Evolutionary conservation across 2,888 invertebrate genomes (phyloP).

Genomic region (Aphodius sticticus): DNA sequence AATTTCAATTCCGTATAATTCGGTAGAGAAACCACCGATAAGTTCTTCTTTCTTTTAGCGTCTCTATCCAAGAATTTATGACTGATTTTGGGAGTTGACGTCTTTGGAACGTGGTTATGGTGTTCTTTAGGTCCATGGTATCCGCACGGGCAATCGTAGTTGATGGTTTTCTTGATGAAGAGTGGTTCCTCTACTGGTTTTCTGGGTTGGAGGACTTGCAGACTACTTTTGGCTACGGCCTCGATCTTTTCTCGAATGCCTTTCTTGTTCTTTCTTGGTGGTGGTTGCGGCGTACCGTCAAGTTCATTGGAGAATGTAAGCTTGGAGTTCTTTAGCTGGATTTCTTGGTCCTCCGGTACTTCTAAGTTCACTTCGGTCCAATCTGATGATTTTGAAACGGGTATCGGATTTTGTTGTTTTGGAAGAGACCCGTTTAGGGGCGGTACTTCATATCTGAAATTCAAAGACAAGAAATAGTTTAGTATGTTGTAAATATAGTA

Average conservation of each 20-base stretch:
- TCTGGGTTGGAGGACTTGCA: conserved; percentile 49
- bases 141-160: conserved; percentile 56
- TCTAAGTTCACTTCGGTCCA: conserved; percentile 65
- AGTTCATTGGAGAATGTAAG: conserved; percentile 53
- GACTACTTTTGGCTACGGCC: conserved; percentile 53
- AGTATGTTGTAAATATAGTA: too few relatives aligned
- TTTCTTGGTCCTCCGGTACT: conserved; percentile 59
- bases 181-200: conserved; percentile 55
- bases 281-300: conserved; percentile 55
- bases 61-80: conserved; percentile 44
- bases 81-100: conserved; percentile 37
- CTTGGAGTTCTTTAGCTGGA: conserved; percentile 54
- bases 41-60: conserved; percentile 59
- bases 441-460: conserved; percentile 48
- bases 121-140: conserved; percentile 52
- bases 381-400: conserved; percentile 57
- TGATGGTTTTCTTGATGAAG: conserved; percentile 56
- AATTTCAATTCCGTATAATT: conserved; percentile 63
- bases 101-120: conserved; percentile 24
- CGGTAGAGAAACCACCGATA: conserved; percentile 64
- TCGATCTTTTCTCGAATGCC: conserved; percentile 55
- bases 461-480: not conserved
- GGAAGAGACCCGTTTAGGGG: conserved; percentile 39
- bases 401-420: conserved; percentile 28
- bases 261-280: conserved; percentile 56